These are phyloP conservation scores for Merluccius polli DNA, from an alignment of 2,797 vertebrate species.

Conservation along the genomic window DNA sequence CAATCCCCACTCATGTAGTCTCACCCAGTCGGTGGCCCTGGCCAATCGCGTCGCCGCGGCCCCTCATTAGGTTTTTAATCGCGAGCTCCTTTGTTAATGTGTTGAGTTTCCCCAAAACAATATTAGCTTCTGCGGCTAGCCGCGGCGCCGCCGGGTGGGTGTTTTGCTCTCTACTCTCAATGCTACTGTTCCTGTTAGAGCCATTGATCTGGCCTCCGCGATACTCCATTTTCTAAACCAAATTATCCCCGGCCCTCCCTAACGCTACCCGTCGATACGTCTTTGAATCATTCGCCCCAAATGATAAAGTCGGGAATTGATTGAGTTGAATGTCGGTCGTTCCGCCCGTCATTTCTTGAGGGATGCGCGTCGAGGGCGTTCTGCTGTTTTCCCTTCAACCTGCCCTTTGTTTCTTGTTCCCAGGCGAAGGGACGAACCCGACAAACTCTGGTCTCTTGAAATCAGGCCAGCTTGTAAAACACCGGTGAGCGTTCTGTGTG, in stretches of 20 bases:
- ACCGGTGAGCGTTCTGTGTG: slow-evolving; percentile 37
- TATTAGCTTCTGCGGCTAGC: slow-evolving; percentile 9
- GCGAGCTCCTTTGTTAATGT: slow-evolving; percentile 20
- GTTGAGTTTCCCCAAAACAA: slow-evolving; percentile 31
- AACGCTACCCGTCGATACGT: background rate
- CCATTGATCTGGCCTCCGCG: slow-evolving; percentile 34
- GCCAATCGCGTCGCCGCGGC: slow-evolving; percentile 9
- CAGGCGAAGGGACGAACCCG: slow-evolving; percentile 28
- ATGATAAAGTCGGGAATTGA: background rate
- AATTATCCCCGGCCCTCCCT: slow-evolving; percentile 15
- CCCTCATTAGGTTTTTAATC: slow-evolving; percentile 34
- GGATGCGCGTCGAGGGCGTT: no score
- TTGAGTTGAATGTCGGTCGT: no score
- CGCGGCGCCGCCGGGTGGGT: slow-evolving; percentile 28
- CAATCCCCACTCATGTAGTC: background rate
- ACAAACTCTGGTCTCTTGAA: slow-evolving; percentile 57
- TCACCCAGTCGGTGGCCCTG: background rate
- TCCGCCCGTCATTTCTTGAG: no score
- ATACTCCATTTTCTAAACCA: slow-evolving; percentile 22
- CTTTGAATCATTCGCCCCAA: background rate
- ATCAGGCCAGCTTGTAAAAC: slow-evolving; percentile 50
- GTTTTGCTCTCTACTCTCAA: slow-evolving; percentile 53
- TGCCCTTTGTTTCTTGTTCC: slow-evolving; percentile 17
- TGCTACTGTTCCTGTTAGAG: slow-evolving; percentile 33
- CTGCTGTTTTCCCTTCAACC: background rate